Conservation (phyloP, 2,888 invertebrate species). For the Drosophila nigricruria region DNA sequence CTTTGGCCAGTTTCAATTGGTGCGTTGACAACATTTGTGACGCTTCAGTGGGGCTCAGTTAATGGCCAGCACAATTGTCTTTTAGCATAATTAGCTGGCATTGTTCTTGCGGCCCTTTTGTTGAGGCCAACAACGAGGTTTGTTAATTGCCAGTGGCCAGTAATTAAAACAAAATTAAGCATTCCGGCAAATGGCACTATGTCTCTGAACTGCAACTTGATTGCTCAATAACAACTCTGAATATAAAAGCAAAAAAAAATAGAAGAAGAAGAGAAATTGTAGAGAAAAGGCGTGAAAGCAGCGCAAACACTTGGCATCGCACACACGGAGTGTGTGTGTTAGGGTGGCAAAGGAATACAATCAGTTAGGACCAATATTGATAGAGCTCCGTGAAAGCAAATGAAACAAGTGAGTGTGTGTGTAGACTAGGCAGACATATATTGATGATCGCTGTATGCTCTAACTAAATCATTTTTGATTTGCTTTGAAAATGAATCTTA, state of each 20-base stretch:
- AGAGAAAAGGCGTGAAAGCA: slow-evolving; percentile 58
- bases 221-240: slow-evolving; percentile 55
- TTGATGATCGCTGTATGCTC: background rate
- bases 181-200: slow-evolving; percentile 23
- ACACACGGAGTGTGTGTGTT: slow-evolving; percentile 27
- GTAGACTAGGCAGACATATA: background rate
- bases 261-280: background rate
- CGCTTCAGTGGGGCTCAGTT: slow-evolving; percentile 35
- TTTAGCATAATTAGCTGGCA: slow-evolving; percentile 40
- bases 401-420: background rate
- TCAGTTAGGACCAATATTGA: slow-evolving; percentile 43
- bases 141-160: slow-evolving; percentile 40
- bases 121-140: slow-evolving; percentile 10
- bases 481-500: no score
- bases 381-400: slow-evolving; percentile 36
- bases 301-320: slow-evolving; percentile 47
- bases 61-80: slow-evolving; percentile 30
- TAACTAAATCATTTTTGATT: background rate
- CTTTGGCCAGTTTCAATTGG: slow-evolving; percentile 19
- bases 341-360: slow-evolving; percentile 27
- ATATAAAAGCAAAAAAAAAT: background rate
- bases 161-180: slow-evolving; percentile 75
- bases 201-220: slow-evolving; percentile 35
- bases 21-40: slow-evolving; percentile 38
- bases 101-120: slow-evolving; percentile 25